Percentiles rank a stretch among this genome's conserved stretches.
Evolutionary conservation across 2,888 invertebrate genomes (phyloP).

Genomic region (Agrotis puta): DNA sequence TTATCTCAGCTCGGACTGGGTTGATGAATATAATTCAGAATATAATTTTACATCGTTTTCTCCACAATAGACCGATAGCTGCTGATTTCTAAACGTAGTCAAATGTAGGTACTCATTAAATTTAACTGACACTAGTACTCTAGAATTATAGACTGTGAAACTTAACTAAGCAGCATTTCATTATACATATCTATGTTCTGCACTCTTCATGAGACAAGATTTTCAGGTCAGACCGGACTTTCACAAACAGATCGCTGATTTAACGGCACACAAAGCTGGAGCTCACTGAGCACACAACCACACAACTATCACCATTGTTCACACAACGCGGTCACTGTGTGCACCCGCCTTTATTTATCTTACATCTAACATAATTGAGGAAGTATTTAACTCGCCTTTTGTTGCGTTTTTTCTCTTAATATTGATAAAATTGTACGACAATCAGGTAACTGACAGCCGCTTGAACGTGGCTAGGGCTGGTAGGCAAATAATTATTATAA

Average conservation of each 20-base stretch:
- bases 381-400: conserved; percentile 80
- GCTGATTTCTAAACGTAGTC: too few relatives aligned
- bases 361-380: conserved; percentile 83
- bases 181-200: not conserved
- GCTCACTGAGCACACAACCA: conserved; percentile 13
- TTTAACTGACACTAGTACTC: not conserved
- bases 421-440: conserved; percentile 74
- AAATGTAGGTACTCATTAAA: not conserved
- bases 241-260: conserved; percentile 14
- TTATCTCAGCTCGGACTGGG: too few relatives aligned
- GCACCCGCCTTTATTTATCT: conserved; percentile 77
- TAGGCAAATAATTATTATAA: conserved; percentile 6
- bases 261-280: conserved; percentile 17
- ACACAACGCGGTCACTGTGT: conserved; percentile 48
- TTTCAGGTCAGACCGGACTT: conserved; percentile 35
- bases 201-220: conserved; percentile 1
- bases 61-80: too few relatives aligned
- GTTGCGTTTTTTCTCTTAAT: conserved; percentile 72
- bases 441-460: conserved; percentile 69
- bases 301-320: conserved; percentile 41
- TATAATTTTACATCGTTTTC: too few relatives aligned
- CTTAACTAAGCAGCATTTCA: not conserved
- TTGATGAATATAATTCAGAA: too few relatives aligned
- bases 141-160: not conserved
- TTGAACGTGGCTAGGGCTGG: conserved; percentile 61